Percentiles rank a stretch among this genome's conserved stretches.
These are phyloP conservation scores for Lypha dubia DNA, from an alignment of 2,888 invertebrate species.

Conservation along the genomic window DNA sequence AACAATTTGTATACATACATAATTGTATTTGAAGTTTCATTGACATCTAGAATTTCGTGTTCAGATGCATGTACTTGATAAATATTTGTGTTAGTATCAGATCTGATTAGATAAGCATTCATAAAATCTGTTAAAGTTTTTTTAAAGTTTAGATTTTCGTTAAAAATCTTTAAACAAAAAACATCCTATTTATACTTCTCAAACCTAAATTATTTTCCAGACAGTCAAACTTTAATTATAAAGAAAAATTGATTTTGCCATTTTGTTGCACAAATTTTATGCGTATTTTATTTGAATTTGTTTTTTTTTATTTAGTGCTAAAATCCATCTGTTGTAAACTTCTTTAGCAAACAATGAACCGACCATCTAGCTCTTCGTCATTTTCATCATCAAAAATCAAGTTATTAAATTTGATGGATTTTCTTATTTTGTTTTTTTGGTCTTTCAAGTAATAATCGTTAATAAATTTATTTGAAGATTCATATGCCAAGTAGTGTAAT, in stretches of 20 bases:
- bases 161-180: no score
- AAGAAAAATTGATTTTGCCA: neutral
- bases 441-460: conserved; percentile 20
- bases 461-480: conserved; percentile 17
- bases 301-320: neutral
- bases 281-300: neutral
- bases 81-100: no score
- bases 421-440: conserved; percentile 2
- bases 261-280: neutral
- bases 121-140: no score
- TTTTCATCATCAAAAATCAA: conserved; percentile 1
- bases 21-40: no score
- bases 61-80: no score
- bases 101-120: no score
- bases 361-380: neutral
- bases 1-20: no score
- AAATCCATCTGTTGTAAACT: neutral
- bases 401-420: conserved; percentile 30
- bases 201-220: no score
- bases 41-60: no score
- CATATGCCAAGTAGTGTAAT: conserved; percentile 6
- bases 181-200: no score
- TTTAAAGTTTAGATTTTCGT: no score
- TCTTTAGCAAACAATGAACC: conserved; percentile 4
- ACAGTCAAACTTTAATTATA: neutral